Percentiles rank a stretch among this genome's conserved stretches.
Conservation (phyloP, 2,797 vertebrate species). For the Trichosurus vulpecula region DNA sequence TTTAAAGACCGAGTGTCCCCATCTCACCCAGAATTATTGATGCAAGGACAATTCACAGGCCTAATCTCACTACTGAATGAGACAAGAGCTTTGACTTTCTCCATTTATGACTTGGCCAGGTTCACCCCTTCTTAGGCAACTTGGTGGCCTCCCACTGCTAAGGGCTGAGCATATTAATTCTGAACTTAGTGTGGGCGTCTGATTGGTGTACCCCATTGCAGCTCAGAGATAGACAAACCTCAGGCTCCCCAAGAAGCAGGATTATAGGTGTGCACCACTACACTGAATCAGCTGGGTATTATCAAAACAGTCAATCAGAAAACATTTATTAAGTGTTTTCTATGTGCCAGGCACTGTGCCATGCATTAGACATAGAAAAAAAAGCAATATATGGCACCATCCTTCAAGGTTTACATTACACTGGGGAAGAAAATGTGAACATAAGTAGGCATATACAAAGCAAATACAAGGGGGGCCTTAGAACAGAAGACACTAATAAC, state of each 20-base stretch:
- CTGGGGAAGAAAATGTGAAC: not conserved
- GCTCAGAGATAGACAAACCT: not conserved
- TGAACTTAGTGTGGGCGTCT: not conserved
- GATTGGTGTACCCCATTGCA: not conserved
- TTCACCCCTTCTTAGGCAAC: not conserved
- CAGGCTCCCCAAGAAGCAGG: not conserved
- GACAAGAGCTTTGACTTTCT: not conserved
- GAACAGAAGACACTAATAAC: not conserved
- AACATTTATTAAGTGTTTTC: not conserved
- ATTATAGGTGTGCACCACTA: not conserved
- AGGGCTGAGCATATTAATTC: not conserved
- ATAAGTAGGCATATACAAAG: not conserved
- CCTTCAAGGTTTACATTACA: not conserved
- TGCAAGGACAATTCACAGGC: not conserved
- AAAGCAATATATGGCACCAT: not conserved
- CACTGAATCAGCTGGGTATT: not conserved
- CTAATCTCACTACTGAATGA: not conserved
- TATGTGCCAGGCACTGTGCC: not conserved
- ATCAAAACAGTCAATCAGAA: not conserved
- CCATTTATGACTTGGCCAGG: not conserved
- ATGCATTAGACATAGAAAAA: not conserved
- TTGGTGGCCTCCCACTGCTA: not conserved
- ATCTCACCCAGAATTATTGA: not conserved
- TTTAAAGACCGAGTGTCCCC: not conserved
- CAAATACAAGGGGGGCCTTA: not conserved